Evolutionary conservation across 64 coral and sea anemone genomes (phyloP), one percentile per base, ranked within the genome.

Genomic region (Catalaphyllia jardinei): DNA sequence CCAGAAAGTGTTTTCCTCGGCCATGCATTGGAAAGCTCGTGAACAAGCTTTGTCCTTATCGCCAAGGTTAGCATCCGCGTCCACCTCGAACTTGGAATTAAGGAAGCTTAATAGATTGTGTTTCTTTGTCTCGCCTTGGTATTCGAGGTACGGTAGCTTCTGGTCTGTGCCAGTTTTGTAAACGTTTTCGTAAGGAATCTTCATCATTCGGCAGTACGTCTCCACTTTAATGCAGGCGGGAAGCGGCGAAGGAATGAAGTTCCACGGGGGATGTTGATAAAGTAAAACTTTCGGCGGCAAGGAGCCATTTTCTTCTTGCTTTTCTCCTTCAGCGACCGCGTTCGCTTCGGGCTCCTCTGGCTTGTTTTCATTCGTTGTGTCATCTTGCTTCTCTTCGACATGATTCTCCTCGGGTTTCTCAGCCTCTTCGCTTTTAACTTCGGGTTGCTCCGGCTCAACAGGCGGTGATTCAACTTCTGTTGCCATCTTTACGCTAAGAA

Each of bases 1-100:
- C 97, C 97, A 99, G 67, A 93, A 95, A 22, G 97, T 99, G 85
- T 93, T 99, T 83, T 99, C 97, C 59, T 99, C 97, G 17, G 78
- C 91, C 97, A 99, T 95, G 30, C 62, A 84, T 49, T 92, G 93
- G 38, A 99, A 95, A 87, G 97, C 97, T 87, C 95, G 97, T 88
- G 82, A 88, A 12, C 93, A 29, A 38, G 97, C 91, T 75, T 83
- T 86, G 27, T 99, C 90, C 67, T 90, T 89, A 1, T 35, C 67
- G 22, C 33, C 86, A 33, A 99, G 88, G 73, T 79, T 19, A 64
- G 82, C 71, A 93, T 99, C 97, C 72, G 88, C 74, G 74, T 90
- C 67, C 22, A 93, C 87, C 11, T 91, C 86, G 72, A 99, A 99
- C 92, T 95, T 93, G 77, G 95, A 95, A 88, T 95, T 95, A 38